Percentiles rank a stretch among this genome's conserved stretches.
Evolutionary conservation across 1,140 invertebrate genomes (phyloP).

Genomic region (Calephelis virginiensis): DNA sequence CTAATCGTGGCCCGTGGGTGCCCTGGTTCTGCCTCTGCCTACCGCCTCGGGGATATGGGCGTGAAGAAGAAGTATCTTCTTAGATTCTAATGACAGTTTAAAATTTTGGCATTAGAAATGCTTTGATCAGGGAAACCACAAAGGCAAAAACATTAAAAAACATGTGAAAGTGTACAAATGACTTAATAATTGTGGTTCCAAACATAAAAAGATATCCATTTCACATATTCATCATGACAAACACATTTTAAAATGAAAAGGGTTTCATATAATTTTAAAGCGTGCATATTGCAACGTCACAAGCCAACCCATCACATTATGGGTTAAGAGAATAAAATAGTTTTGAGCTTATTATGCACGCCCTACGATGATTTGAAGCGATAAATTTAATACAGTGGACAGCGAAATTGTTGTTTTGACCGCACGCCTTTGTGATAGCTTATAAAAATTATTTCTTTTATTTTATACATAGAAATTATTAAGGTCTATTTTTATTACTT

Average conservation of each 20-base stretch:
- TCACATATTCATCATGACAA: slow-evolving; percentile 1
- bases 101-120: too few species aligned
- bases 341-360: slow-evolving; percentile 66
- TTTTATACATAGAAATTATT: slow-evolving; percentile 35
- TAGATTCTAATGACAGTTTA: too few species aligned
- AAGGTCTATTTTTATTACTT: too few species aligned
- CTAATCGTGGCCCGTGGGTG: too few species aligned
- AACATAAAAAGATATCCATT: background rate
- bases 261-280: slow-evolving; percentile 11
- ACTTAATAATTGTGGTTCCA: too few species aligned
- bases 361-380: slow-evolving; percentile 67
- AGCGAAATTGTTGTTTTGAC: slow-evolving; percentile 75
- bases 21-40: too few species aligned
- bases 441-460: slow-evolving; percentile 56
- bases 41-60: too few species aligned
- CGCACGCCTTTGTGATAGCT: slow-evolving; percentile 49
- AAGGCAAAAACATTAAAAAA: too few species aligned
- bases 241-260: slow-evolving; percentile 3
- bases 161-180: too few species aligned
- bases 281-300: slow-evolving; percentile 1
- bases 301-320: background rate
- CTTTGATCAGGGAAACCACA: too few species aligned
- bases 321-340: slow-evolving; percentile 41
- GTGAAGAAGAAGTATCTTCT: too few species aligned
- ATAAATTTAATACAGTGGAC: slow-evolving; percentile 75